These are phyloP conservation scores for Scaptomyza reducta DNA, from an alignment of 2,888 invertebrate genomes.

Conservation along the genomic window DNA sequence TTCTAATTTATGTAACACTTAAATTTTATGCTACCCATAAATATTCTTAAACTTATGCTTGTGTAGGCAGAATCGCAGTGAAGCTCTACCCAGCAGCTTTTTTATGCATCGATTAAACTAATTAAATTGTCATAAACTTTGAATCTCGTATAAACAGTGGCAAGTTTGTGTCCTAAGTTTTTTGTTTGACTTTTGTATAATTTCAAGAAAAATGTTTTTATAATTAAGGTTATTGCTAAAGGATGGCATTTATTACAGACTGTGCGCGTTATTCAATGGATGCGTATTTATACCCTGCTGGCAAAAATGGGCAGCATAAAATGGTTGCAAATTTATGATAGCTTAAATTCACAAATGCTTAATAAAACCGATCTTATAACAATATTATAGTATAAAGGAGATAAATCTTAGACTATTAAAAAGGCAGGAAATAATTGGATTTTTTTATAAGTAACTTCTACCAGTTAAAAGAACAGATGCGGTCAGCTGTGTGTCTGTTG, in stretches of 20 bases:
- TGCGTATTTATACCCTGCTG: constrained; percentile 4
- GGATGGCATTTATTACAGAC: constrained; percentile 14
- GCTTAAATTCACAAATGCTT: not conserved
- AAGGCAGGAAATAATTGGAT: not conserved
- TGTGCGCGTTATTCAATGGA: constrained; percentile 4
- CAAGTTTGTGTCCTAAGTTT: constrained; percentile 53
- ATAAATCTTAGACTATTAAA: not conserved
- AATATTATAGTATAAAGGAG: too few relatives aligned
- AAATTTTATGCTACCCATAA: constrained; percentile 75
- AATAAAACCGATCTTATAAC: too few relatives aligned
- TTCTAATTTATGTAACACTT: constrained; percentile 74
- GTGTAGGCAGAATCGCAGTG: constrained; percentile 1
- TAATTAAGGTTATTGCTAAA: constrained; percentile 33
- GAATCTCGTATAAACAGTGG: constrained; percentile 32
- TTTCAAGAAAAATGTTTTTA: constrained; percentile 1
- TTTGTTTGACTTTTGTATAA: constrained; percentile 25
- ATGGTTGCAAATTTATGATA: not conserved
- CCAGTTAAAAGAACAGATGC: not conserved
- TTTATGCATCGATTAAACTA: constrained; percentile 73
- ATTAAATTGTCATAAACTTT: constrained; percentile 73
- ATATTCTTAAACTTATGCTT: constrained; percentile 40
- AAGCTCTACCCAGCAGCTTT: constrained; percentile 34
- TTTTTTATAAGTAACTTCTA: not conserved
- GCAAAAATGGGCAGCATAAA: not conserved
- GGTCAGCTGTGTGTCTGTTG: constrained; percentile 15